Percentiles rank a stretch among this genome's conserved stretches.
Evolutionary conservation across 2,888 invertebrate genomes (phyloP).

Genomic region (Ormyrus nitidulus): DNA sequence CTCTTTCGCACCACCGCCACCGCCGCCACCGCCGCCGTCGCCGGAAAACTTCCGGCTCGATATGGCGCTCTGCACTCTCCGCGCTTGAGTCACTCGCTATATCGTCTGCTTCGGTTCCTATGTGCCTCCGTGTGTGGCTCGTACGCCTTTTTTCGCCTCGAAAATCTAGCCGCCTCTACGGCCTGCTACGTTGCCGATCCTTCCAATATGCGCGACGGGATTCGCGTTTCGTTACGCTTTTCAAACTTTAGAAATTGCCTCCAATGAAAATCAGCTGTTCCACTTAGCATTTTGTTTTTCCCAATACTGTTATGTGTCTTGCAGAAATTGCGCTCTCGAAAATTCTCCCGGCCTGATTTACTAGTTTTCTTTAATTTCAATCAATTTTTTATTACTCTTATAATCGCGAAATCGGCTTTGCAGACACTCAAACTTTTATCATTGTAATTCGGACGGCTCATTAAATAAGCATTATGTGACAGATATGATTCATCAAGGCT

Average conservation of each 20-base stretch:
- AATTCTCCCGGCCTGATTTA: neutral
- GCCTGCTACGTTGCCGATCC: neutral
- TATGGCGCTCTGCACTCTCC: slow-evolving; percentile 22
- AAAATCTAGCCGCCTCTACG: neutral
- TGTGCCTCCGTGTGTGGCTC: neutral
- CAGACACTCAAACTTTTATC: no score
- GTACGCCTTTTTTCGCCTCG: no score
- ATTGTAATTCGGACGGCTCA: no score
- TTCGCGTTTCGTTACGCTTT: no score
- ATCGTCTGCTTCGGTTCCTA: neutral
- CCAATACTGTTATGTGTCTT: no score
- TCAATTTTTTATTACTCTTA: no score
- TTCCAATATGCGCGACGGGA: neutral
- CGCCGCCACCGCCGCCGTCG: neutral
- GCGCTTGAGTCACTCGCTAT: slow-evolving; percentile 11
- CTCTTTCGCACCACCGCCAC: slow-evolving; percentile 1
- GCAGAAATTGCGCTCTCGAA: neutral
- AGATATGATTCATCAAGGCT: neutral
- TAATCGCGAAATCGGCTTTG: no score
- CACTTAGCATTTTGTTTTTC: no score
- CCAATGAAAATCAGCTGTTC: no score
- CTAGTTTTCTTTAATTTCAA: neutral
- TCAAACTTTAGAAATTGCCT: no score
- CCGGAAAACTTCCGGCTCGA: slow-evolving; percentile 51
- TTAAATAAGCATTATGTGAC: no score